Conservation (phyloP, 2,113 vertebrate genomes). For the Lynx canadensis region DNA sequence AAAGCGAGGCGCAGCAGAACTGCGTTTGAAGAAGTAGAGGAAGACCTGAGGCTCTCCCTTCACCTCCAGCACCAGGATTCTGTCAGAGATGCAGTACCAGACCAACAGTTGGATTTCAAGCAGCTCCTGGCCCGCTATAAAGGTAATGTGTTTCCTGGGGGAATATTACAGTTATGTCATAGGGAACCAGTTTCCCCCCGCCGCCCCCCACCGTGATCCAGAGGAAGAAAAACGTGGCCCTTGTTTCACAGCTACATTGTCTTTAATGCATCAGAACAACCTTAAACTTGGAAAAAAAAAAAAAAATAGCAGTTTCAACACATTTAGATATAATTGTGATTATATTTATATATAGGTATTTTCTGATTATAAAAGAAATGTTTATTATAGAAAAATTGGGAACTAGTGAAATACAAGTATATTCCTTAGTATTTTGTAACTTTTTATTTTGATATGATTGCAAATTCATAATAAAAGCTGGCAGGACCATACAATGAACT, state of each 20-base stretch:
- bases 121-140: slow-evolving; percentile 92
- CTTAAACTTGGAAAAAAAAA: slow-evolving; percentile 27
- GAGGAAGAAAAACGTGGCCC: not conserved
- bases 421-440: not conserved
- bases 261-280: slow-evolving; percentile 32
- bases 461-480: not conserved
- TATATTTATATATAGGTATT: not conserved
- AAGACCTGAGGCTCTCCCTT: slow-evolving; percentile 89
- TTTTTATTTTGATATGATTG: slow-evolving; percentile 49
- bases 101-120: slow-evolving; percentile 93
- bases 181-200: not conserved
- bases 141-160: slow-evolving; percentile 83
- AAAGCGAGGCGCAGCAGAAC: slow-evolving; percentile 84
- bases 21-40: slow-evolving; percentile 90
- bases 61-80: slow-evolving; percentile 84
- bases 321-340: not conserved
- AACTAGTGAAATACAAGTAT: slow-evolving; percentile 16
- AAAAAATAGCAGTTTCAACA: not conserved
- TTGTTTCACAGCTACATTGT: not conserved
- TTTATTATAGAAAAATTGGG: slow-evolving; percentile 26
- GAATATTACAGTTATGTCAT: too few species aligned
- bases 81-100: slow-evolving; percentile 92
- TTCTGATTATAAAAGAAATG: not conserved
- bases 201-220: not conserved
- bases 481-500: not conserved